Percentiles rank a stretch among this genome's conserved stretches.
Conservation (phyloP, 2,797 vertebrate species). For the Micropoecilia bifurca region DNA sequence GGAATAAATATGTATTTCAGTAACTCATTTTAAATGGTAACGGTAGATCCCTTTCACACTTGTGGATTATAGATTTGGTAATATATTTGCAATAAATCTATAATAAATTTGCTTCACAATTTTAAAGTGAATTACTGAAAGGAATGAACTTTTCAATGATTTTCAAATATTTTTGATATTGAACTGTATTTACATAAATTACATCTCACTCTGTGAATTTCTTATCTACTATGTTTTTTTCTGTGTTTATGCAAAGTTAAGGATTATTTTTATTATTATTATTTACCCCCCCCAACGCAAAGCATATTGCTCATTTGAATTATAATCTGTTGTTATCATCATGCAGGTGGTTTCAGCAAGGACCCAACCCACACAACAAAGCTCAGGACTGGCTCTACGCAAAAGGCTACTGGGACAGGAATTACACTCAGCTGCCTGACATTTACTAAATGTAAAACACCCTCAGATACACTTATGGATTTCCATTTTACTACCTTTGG, state of each 20-base stretch:
- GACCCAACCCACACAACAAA: conserved; percentile 91
- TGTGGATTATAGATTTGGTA: not conserved
- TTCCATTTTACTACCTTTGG: conserved; percentile 34
- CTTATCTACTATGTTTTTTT: not conserved
- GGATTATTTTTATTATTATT: not conserved
- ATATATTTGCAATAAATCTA: not conserved
- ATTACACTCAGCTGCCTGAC: conserved; percentile 91
- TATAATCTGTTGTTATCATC: not conserved
- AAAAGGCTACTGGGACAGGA: conserved; percentile 97
- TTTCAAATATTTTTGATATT: not conserved
- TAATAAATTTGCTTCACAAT: not conserved
- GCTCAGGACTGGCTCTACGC: conserved; percentile 96
- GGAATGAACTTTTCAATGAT: not conserved
- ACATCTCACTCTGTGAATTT: not conserved
- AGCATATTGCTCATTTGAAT: conserved; percentile 7
- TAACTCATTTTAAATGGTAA: not conserved
- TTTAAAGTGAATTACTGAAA: conserved; percentile 1
- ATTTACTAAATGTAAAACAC: conserved; percentile 88
- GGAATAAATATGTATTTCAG: not conserved
- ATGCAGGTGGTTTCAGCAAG: conserved; percentile 95
- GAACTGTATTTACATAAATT: not conserved
- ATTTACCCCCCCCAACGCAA: not conserved
- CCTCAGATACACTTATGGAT: conserved; percentile 18
- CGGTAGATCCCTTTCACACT: not conserved
- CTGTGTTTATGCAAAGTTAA: not conserved